Evolutionary conservation across 2,113 vertebrate genomes (phyloP).

Genomic region (Rafetus swinhoei): DNA sequence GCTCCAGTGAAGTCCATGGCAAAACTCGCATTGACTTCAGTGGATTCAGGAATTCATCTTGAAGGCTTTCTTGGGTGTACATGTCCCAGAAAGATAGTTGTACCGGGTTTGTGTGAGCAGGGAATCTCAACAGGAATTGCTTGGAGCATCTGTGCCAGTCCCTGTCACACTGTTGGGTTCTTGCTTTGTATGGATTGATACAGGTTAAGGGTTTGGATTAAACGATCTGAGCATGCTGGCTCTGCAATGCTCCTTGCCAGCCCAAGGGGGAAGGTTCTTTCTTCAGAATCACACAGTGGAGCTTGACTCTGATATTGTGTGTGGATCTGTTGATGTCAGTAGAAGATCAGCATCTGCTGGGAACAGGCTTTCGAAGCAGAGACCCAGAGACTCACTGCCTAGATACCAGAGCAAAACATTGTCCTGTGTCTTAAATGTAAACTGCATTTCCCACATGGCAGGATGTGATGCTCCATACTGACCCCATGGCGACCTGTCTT

Average conservation of each 20-base stretch:
- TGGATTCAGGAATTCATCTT: conserved; percentile 18
- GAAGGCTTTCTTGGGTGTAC: not conserved
- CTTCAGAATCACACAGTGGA: not conserved
- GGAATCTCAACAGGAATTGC: not conserved
- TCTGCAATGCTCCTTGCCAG: not conserved
- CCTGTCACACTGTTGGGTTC: not conserved
- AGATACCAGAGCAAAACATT: not conserved
- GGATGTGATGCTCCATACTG: not conserved
- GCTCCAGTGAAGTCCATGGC: conserved; percentile 39
- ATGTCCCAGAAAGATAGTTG: not conserved
- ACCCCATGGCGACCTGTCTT: not conserved
- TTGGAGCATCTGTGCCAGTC: not conserved
- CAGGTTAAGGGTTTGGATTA: not conserved
- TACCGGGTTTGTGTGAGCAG: not conserved
- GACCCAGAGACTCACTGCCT: not conserved
- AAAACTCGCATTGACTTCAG: conserved; percentile 30
- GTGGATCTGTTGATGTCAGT: not conserved
- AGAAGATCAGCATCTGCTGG: not conserved
- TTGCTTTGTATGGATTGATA: not conserved
- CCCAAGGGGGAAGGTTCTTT: not conserved
- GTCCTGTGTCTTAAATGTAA: not conserved
- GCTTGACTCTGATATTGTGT: not conserved
- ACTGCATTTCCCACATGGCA: not conserved
- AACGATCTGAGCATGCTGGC: not conserved
- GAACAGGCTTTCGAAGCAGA: not conserved